Evolutionary conservation across 2,888 invertebrate species (phyloP).

Genomic region (Cistogaster globosa): DNA sequence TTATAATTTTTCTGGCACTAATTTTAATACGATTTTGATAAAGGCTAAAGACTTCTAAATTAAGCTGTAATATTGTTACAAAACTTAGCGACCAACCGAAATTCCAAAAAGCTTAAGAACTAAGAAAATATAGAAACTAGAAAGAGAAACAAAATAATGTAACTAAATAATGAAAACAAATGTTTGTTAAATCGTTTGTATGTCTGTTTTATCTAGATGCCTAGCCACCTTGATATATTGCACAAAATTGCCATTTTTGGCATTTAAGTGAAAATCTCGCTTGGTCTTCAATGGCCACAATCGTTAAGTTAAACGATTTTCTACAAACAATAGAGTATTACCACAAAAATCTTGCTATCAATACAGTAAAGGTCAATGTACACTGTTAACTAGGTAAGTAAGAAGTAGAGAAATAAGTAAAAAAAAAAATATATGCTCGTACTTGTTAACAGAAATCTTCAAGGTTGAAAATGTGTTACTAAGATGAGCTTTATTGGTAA

Average conservation of each 20-base stretch:
- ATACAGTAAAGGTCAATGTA: slow-evolving; percentile 60
- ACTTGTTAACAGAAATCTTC: slow-evolving; percentile 16
- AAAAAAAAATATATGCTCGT: neutral
- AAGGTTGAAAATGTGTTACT: slow-evolving; percentile 21
- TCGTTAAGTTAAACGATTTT: slow-evolving; percentile 51
- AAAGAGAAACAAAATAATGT: neutral
- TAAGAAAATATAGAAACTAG: neutral
- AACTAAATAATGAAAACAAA: slow-evolving; percentile 60
- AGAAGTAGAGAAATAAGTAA: slow-evolving; percentile 37
- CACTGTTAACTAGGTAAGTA: slow-evolving; percentile 28
- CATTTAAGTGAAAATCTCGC: slow-evolving; percentile 73
- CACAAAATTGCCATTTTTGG: slow-evolving; percentile 80
- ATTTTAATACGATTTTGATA: no score
- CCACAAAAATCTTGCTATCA: slow-evolving; percentile 33
- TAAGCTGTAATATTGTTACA: slow-evolving; percentile 58
- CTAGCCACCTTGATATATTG: slow-evolving; percentile 82
- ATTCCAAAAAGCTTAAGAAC: slow-evolving; percentile 29
- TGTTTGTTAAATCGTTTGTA: slow-evolving; percentile 79
- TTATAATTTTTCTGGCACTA: no score
- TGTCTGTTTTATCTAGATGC: slow-evolving; percentile 81
- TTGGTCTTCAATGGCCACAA: slow-evolving; percentile 36
- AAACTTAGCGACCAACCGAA: slow-evolving; percentile 24
- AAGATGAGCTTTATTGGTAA: slow-evolving; percentile 43
- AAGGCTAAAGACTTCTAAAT: no score
- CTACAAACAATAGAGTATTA: slow-evolving; percentile 35